A percentile compares a stretch with the other conserved stretches of the same genome.
These are phyloP conservation scores for Hippocampus mohnikei DNA, from an alignment of 2,113 vertebrate species.

Conservation along the genomic window DNA sequence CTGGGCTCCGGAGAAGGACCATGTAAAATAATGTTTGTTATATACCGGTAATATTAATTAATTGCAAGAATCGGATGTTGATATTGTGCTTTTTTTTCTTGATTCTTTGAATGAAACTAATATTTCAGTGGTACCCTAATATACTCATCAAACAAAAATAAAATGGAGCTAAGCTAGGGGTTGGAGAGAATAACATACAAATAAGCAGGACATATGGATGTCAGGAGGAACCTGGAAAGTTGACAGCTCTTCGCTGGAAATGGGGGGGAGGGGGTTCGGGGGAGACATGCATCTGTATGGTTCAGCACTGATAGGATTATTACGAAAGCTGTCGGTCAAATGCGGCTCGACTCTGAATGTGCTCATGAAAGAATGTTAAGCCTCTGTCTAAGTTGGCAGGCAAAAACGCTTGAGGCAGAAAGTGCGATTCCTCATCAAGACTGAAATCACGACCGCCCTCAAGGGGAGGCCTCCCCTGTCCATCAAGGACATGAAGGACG, in stretches of 20 bases:
- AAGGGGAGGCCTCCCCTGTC: too few relatives aligned
- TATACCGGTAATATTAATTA: too few relatives aligned
- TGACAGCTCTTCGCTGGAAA: slow-evolving; percentile 31
- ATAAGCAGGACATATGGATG: slow-evolving; percentile 61
- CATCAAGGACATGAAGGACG: too few relatives aligned
- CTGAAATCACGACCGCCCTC: too few relatives aligned
- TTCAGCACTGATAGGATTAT: slow-evolving; percentile 41
- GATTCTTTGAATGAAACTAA: too few relatives aligned
- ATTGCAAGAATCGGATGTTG: too few relatives aligned
- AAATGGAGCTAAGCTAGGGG: slow-evolving; percentile 17
- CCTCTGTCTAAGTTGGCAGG: background rate
- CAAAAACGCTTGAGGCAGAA: too few relatives aligned
- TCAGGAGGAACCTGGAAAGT: slow-evolving; percentile 39
- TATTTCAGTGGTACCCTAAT: too few relatives aligned
- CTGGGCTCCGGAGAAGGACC: too few relatives aligned
- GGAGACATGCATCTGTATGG: slow-evolving; percentile 51
- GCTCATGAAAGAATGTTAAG: background rate
- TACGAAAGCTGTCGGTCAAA: slow-evolving; percentile 3
- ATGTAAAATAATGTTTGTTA: too few relatives aligned
- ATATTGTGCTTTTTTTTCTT: too few relatives aligned
- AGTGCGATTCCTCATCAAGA: too few relatives aligned
- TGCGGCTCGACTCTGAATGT: background rate
- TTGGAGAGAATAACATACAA: slow-evolving; percentile 34
- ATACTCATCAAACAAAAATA: background rate
- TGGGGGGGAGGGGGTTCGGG: background rate